phyloP scores from a whole-genome alignment of 2,797 vertebrate genomes.

The Nyctibius grandis region DNA sequence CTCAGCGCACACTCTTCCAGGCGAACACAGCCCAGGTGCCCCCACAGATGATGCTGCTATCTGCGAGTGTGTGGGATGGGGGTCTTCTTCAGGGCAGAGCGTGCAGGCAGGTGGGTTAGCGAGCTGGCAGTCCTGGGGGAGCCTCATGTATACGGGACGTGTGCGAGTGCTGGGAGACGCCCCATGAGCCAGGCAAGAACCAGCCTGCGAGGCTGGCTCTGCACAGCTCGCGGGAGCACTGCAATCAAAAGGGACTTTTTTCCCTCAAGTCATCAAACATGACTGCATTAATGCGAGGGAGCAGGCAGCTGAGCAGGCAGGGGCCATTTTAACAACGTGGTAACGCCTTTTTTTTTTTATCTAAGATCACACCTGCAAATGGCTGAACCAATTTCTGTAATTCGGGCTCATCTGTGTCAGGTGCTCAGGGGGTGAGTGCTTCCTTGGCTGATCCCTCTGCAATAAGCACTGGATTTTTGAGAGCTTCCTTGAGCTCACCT shows the following conservation, averaged over 20 bases:
- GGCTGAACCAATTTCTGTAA: neutral
- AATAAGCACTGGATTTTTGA: neutral
- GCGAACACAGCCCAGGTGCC: neutral
- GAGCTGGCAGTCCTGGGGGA: neutral
- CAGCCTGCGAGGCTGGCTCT: neutral
- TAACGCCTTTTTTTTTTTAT: neutral
- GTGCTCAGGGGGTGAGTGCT: neutral
- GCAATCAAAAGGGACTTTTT: neutral
- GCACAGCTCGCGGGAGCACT: neutral
- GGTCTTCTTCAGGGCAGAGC: neutral
- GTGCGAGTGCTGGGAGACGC: neutral
- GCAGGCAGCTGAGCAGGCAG: neutral
- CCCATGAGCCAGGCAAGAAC: neutral
- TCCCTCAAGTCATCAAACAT: neutral
- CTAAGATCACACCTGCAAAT: neutral
- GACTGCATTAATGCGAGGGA: neutral
- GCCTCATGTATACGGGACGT: fast-evolving
- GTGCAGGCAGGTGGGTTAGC: fast-evolving
- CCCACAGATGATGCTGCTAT: fast-evolving
- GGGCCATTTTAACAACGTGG: neutral
- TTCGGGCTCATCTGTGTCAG: neutral
- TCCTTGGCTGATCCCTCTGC: neutral
- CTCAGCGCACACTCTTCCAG: neutral
- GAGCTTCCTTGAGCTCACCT: neutral
- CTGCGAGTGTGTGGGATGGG: neutral